A percentile compares a stretch with the other conserved stretches of the same genome.
Evolutionary conservation across 2,113 vertebrate species (phyloP).

Genomic region (Thinocorus orbignyianus): DNA sequence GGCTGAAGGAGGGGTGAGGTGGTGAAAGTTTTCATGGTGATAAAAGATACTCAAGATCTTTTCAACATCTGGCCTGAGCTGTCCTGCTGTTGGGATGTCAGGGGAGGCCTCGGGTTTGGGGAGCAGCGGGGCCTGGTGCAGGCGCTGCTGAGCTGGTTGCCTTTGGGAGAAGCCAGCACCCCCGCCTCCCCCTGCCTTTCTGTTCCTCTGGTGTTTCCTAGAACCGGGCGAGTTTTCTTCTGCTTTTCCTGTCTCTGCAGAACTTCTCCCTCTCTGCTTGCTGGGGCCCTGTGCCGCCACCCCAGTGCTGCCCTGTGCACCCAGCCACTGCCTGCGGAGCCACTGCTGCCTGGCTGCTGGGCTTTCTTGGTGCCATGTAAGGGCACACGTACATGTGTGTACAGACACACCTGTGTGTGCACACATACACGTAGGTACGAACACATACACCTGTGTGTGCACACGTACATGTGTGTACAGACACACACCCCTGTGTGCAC

Average conservation of each 20-base stretch:
- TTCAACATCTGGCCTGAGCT: neutral
- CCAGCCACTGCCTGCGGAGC: too few species aligned
- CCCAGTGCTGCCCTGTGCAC: too few species aligned
- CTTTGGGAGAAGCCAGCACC: neutral
- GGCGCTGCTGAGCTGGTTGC: neutral
- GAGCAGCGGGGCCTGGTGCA: neutral
- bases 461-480: too few species aligned
- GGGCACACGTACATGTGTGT: too few species aligned
- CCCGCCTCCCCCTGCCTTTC: neutral
- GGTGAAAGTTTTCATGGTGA: neutral
- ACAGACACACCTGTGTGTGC: too few species aligned
- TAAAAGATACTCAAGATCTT: neutral
- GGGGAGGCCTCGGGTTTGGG: neutral
- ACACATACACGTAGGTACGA: too few species aligned
- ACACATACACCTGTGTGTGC: too few species aligned
- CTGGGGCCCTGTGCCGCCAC: too few species aligned
- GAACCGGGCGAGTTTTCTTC: neutral
- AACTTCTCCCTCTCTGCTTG: neutral
- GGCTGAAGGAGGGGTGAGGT: neutral
- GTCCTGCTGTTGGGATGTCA: accelerated
- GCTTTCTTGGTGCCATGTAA: too few species aligned
- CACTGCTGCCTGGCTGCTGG: too few species aligned
- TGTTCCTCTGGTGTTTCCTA: neutral
- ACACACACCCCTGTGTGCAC: too few species aligned
- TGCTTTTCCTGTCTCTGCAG: neutral